Evolutionary conservation across 2,113 vertebrate genomes (phyloP).

Genomic region (Hylia prasina): DNA sequence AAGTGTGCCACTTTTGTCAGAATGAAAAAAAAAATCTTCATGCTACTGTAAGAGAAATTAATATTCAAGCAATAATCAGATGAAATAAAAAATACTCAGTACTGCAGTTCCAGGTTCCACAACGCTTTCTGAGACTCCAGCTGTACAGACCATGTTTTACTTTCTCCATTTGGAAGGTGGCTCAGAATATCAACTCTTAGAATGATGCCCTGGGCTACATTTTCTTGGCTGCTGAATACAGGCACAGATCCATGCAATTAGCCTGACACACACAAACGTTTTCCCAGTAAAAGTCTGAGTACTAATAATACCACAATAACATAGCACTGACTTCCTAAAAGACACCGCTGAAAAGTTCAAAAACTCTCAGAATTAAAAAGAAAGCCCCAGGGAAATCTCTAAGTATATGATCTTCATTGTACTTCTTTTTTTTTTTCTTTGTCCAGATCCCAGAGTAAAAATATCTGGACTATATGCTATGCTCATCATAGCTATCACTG

Average conservation of each 20-base stretch:
- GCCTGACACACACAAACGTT: not conserved
- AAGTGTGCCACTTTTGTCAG: not conserved
- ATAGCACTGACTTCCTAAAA: not conserved
- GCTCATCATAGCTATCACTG: not conserved
- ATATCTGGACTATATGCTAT: too few relatives aligned
- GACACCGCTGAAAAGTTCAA: not conserved
- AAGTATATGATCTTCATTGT: not conserved
- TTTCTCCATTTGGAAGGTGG: not conserved
- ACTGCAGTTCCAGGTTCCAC: not conserved
- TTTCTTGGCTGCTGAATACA: not conserved
- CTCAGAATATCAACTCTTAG: not conserved
- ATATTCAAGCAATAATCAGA: not conserved
- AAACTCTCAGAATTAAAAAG: not conserved
- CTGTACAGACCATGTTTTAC: not conserved
- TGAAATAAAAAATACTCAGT: not conserved
- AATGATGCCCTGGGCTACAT: not conserved
- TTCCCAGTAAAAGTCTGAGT: not conserved
- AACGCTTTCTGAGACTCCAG: not conserved
- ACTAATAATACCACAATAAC: not conserved
- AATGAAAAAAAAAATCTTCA: not conserved
- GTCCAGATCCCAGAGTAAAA: not conserved
- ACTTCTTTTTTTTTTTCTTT: not conserved
- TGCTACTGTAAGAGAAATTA: not conserved
- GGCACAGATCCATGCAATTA: not conserved
- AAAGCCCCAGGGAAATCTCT: not conserved